phyloP scores from a whole-genome alignment of 2,797 vertebrate genomes.

The Odontamblyopus lacepedii region DNA sequence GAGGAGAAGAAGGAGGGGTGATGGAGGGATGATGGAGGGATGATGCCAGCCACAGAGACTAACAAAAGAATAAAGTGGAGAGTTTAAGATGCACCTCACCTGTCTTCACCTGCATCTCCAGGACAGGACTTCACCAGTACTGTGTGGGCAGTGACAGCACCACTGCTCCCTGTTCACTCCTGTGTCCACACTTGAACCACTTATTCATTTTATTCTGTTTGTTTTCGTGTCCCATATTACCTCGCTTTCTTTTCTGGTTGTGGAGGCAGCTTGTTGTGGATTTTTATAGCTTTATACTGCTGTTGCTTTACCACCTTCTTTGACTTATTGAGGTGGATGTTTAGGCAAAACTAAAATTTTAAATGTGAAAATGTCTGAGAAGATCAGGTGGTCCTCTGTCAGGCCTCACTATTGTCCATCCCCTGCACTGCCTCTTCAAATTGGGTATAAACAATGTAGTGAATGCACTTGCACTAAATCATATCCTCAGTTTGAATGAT shows the following conservation, averaged over 20 bases:
- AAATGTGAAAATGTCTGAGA: conserved; percentile 27
- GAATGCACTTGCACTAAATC: conserved; percentile 20
- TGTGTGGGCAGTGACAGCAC: conserved; percentile 24
- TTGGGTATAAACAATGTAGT: background rate
- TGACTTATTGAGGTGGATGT: conserved; percentile 48
- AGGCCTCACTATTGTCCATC: conserved; percentile 22
- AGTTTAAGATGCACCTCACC: background rate
- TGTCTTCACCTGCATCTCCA: conserved; percentile 22
- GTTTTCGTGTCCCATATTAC: background rate
- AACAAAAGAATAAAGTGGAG: conserved; percentile 19
- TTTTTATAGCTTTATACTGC: conserved; percentile 62
- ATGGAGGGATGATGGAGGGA: conserved; percentile 22
- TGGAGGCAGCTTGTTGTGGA: conserved; percentile 35
- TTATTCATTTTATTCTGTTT: background rate
- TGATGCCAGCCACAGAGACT: conserved; percentile 3
- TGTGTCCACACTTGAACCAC: conserved; percentile 5
- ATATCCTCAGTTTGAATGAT: conserved; percentile 2
- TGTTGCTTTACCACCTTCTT: conserved; percentile 32
- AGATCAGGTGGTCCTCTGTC: conserved; percentile 19
- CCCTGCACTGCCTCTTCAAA: conserved; percentile 22
- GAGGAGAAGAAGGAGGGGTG: background rate
- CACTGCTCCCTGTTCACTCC: conserved; percentile 25
- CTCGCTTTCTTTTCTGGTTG: conserved; percentile 24
- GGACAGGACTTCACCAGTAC: conserved; percentile 33
- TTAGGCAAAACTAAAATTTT: conserved; percentile 10